Conservation (phyloP, 2,797 vertebrate genomes). For the Orestias chungarensis region DNA sequence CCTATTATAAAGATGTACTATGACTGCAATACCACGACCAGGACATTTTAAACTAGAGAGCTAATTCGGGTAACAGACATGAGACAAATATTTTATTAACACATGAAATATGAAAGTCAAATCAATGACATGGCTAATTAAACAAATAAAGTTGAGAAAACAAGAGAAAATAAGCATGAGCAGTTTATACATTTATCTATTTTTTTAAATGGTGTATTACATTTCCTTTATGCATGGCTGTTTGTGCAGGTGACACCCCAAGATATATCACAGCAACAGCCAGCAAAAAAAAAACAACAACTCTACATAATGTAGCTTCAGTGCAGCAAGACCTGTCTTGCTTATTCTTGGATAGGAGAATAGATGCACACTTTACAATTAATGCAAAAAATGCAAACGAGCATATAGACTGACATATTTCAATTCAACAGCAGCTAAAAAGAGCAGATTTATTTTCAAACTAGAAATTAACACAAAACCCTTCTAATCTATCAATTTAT, state of each 20-base stretch:
- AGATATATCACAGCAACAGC: constrained; percentile 29
- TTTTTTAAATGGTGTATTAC: too few relatives aligned
- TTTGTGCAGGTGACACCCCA: constrained; percentile 21
- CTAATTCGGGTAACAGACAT: not conserved
- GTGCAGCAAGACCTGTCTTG: constrained; percentile 3
- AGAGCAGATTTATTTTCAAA: not conserved
- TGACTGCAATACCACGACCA: not conserved
- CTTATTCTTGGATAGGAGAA: constrained; percentile 9
- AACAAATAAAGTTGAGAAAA: not conserved
- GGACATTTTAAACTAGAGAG: not conserved
- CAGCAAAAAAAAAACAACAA: constrained; percentile 21
- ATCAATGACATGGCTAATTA: constrained; percentile 14
- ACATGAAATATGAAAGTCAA: constrained; percentile 4
- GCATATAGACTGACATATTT: not conserved
- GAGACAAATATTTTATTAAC: not conserved
- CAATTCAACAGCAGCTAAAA: not conserved
- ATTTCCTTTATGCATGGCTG: constrained; percentile 2
- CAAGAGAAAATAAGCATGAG: not conserved
- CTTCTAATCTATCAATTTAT: constrained; percentile 3
- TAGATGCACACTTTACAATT: constrained; percentile 15
- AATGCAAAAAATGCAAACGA: not conserved
- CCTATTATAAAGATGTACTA: constrained; percentile 2
- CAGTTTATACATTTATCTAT: too few relatives aligned
- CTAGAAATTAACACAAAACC: too few relatives aligned
- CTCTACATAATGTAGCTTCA: constrained; percentile 22